Conservation (phyloP, 2,888 invertebrate genomes). For the Falcaria lacertinaria region DNA sequence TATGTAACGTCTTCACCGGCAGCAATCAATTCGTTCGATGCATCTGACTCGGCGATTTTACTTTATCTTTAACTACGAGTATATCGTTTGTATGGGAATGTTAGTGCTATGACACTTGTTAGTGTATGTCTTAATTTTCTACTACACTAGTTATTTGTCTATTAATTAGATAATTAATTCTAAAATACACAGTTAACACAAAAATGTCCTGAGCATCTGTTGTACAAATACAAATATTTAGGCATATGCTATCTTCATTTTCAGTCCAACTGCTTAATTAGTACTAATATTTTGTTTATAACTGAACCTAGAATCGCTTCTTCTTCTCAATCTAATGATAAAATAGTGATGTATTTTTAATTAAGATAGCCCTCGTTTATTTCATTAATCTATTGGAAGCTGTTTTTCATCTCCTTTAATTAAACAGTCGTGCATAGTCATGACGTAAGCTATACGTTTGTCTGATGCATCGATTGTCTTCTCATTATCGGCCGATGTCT, state of each 20-base stretch:
- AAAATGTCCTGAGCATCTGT: too few species aligned
- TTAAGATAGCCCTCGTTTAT: not conserved
- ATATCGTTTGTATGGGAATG: not conserved
- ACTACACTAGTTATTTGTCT: too few species aligned
- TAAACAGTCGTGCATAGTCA: constrained; percentile 19
- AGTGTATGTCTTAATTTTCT: too few species aligned
- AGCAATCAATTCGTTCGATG: constrained; percentile 54
- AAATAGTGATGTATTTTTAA: not conserved
- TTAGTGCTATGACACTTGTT: not conserved
- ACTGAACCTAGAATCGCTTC: too few species aligned
- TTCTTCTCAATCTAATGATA: too few species aligned
- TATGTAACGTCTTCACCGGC: constrained; percentile 58
- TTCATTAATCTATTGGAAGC: constrained; percentile 11
- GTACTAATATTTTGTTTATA: too few species aligned
- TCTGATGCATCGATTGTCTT: constrained; percentile 58
- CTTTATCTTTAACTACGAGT: constrained; percentile 31
- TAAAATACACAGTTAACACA: too few species aligned
- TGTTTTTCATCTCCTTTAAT: not conserved
- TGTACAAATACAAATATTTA: too few species aligned
- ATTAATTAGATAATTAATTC: too few species aligned
- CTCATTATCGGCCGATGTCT: constrained; percentile 47
- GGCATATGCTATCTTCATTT: too few species aligned
- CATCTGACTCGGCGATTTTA: constrained; percentile 50
- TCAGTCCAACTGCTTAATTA: too few species aligned
- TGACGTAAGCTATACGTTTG: constrained; percentile 36